Evolutionary conservation across 2,113 vertebrate genomes (phyloP), one percentile per base, ranked within the genome.

Genomic region (Amphiprion percula): DNA sequence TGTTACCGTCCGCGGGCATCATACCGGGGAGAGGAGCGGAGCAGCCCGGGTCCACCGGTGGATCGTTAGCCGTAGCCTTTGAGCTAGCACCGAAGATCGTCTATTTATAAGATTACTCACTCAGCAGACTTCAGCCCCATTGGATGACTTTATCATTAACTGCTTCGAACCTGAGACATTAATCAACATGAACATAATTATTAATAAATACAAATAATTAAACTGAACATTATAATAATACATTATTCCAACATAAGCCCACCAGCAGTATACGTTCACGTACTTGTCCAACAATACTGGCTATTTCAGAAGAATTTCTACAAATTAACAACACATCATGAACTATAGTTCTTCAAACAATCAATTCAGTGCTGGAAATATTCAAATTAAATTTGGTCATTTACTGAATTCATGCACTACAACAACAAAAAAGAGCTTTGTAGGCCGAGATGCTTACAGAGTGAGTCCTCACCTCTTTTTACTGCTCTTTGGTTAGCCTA

Each of bases 1-100:
- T 97, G 91, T 90, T 95, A 87, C 94, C 92, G 93, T 96, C 95
- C 65, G 92, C 92, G 28, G 96, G 96, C 96, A 96, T 95, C 92
- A 92, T 93, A 50, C 68, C 91, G 85, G 19, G 3, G 44, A 44
- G 52, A 69, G 55, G 52, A 58, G 41, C 59, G n/a, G 47, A 14
- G 39, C 19, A 5, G 66, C 30, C 41, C 53, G 64, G 30, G 37
- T 37, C 26, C 67, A 1, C 59, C 56, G 0, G 28, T 3, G n/a
- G 4, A 24, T 4, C 17, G 16, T 26, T 70, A 72, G 75, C 75
- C 1, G 21, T 62, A 81, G 84, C 80, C 0, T 16, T 15, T 11
- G 2, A 56, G 83, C 78, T 87, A 75, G 44, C 61, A 1, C 5
- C 79, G 0, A 77, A 90, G 88, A 85, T 86, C 50, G 73, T 74